These are phyloP conservation scores for Pangasianodon gigas DNA, from an alignment of 2,113 vertebrate species.

Conservation along the genomic window DNA sequence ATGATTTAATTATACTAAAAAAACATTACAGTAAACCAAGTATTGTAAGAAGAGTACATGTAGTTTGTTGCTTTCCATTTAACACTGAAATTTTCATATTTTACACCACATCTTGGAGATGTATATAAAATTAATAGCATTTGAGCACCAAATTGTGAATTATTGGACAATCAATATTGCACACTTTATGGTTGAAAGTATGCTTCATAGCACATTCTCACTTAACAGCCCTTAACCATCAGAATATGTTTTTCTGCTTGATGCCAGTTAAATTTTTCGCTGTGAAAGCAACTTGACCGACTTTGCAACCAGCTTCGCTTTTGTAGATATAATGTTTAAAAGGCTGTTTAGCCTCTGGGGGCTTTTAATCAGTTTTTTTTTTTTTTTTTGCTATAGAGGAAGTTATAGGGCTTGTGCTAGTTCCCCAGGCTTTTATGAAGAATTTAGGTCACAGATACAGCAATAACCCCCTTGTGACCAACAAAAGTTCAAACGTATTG, in stretches of 20 bases:
- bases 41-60: background rate
- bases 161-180: background rate
- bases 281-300: background rate
- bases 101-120: background rate
- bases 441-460: conserved; percentile 27
- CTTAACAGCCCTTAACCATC: background rate
- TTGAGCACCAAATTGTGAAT: background rate
- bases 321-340: background rate
- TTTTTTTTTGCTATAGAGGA: background rate
- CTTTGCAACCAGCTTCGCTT: background rate
- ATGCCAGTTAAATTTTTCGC: background rate
- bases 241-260: background rate
- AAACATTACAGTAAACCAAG: background rate
- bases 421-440: background rate
- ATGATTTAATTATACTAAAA: too few relatives aligned
- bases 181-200: background rate
- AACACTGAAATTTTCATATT: background rate
- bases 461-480: conserved; percentile 18
- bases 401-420: background rate
- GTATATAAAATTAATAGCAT: background rate
- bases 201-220: background rate
- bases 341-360: conserved; percentile 6
- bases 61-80: background rate
- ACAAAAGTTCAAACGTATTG: conserved; percentile 17
- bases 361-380: background rate